Evolutionary conservation across 35 echinoderm and acorn worm genomes (phyloP), one percentile per base, ranked within the genome.

Genomic region (Holothuria glaberrima): DNA sequence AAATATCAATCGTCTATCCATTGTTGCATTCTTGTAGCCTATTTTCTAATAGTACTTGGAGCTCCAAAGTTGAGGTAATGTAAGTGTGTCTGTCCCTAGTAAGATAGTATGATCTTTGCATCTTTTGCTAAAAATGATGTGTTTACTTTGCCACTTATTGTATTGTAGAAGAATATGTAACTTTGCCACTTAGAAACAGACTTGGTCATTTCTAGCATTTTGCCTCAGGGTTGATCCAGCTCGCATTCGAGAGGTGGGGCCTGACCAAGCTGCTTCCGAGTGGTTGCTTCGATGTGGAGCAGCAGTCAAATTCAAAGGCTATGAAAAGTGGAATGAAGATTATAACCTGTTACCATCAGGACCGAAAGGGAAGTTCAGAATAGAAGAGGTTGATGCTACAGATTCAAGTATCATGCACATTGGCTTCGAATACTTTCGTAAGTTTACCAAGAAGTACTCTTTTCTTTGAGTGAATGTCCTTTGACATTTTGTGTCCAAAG

Each of bases 371-470:
- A 90, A 83, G 30, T 91, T 89, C 61, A 54, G 59, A 32, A 94
- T 99, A 41, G 86, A 90, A 66, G 91, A 92, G 58, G 93, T 99
- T 20, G 97, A 99, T 89, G 97, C 97, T 7, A 95, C 97, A 60
- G 97, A 99, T 38, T 99, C 97, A 0, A 91, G 81, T 38, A 95
- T 99, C 67, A 99, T 99, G 97, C 93, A 99, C 75, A 93, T 99
- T 62, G 97, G 97, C 31, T 99, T 99, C 89, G 87, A 90, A 85
- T 68, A 95, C 62, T 99, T 99, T 33, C 66, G 97, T 99, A 68
- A 97, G 95, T 84, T 54, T 54, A 9, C 66, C 1, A 0, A 12
- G 21, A 21, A 33, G 3, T 18, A 29, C 21, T 69, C 0, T 24
- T 58, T 22, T 41, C 20, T 22, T 21, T 44, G 24, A 1, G 41